Conservation (phyloP, 2,888 invertebrate species). For the Terebella lapidaria region DNA sequence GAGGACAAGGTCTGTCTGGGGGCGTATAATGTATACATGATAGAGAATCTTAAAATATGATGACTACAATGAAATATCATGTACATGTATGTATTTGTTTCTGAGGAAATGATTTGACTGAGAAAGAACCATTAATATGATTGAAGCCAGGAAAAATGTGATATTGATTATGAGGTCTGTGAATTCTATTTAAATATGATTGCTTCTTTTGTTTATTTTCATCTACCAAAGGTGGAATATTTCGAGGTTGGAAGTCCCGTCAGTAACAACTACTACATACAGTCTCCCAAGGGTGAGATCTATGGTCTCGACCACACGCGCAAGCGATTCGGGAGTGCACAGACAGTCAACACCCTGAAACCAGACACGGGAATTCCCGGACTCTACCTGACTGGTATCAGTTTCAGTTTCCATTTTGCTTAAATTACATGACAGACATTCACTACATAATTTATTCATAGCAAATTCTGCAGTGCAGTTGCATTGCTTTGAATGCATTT, state of each 20-base stretch:
- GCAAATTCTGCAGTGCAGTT: too few relatives aligned
- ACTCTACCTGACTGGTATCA: slow-evolving; percentile 46
- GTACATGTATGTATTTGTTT: neutral
- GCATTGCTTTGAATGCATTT: too few relatives aligned
- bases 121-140: too few relatives aligned
- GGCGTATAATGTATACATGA: neutral
- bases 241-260: slow-evolving; percentile 43
- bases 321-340: slow-evolving; percentile 31
- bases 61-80: neutral
- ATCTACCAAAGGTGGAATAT: slow-evolving; percentile 39
- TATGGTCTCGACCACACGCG: slow-evolving; percentile 42
- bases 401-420: too few relatives aligned
- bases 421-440: too few relatives aligned
- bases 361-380: slow-evolving; percentile 49
- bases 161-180: too few relatives aligned
- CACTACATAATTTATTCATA: too few relatives aligned
- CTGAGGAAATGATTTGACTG: neutral
- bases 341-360: slow-evolving; percentile 37
- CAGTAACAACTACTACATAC: slow-evolving; percentile 43
- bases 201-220: too few relatives aligned
- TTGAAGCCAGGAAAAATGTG: too few relatives aligned
- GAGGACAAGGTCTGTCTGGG: slow-evolving; percentile 38
- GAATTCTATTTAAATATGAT: too few relatives aligned
- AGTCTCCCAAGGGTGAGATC: slow-evolving; percentile 38
- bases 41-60: too few relatives aligned